A percentile compares a stretch with the other conserved stretches of the same genome.
phyloP scores from a whole-genome alignment of 2,888 invertebrate species.

The Cremastinae sp. region DNA sequence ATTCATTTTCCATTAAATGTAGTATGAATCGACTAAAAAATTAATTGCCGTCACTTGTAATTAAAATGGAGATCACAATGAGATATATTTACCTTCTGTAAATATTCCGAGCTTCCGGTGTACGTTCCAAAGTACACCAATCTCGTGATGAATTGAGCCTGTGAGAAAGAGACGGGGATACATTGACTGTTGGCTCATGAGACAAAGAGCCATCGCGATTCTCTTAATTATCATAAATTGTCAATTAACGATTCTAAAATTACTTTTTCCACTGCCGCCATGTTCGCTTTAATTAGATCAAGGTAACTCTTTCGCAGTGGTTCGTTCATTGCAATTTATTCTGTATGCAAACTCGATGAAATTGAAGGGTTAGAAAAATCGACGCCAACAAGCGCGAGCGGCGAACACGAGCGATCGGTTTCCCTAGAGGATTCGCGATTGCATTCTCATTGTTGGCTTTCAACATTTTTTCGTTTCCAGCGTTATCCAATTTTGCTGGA shows the following conservation, averaged over 20 bases:
- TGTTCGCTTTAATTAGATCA: constrained; percentile 67
- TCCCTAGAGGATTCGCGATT: too few species aligned
- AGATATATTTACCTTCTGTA: constrained; percentile 67
- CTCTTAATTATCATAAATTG: constrained; percentile 7
- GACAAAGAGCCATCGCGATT: not conserved
- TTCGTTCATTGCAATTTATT: constrained; percentile 51
- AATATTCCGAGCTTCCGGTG: constrained; percentile 45
- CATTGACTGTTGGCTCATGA: not conserved
- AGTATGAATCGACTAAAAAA: not conserved
- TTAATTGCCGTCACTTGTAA: not conserved
- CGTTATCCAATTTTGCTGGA: too few species aligned
- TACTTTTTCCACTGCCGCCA: constrained; percentile 65
- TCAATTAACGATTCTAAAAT: constrained; percentile 47
- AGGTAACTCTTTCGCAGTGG: constrained; percentile 66
- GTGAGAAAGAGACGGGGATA: constrained; percentile 34
- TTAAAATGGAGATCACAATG: too few species aligned
- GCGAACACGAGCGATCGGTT: too few species aligned
- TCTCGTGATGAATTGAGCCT: constrained; percentile 68
- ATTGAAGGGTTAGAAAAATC: not conserved
- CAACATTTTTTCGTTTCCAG: too few species aligned
- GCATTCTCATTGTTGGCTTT: too few species aligned
- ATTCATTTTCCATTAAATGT: too few species aligned
- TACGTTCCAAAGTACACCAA: constrained; percentile 70
- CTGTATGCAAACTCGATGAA: not conserved
- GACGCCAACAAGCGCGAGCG: too few species aligned